These are phyloP conservation scores for Lagodon rhomboides DNA, from an alignment of 2,797 vertebrate genomes.

Conservation along the genomic window DNA sequence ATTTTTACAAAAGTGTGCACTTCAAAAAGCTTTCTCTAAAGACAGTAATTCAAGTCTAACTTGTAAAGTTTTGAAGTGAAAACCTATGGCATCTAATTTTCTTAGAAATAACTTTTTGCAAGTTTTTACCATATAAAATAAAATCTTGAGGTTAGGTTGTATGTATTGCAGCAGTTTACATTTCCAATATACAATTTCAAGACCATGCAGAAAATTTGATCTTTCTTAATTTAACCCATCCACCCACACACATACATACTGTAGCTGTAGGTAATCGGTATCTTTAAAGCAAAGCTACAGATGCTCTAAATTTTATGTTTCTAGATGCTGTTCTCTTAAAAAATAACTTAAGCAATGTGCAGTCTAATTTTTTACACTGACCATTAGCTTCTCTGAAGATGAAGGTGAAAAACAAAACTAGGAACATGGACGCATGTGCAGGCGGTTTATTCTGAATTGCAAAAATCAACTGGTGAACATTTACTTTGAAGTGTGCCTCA, in stretches of 20 bases:
- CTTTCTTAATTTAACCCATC: neutral
- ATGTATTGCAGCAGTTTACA: neutral
- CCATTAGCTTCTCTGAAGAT: neutral
- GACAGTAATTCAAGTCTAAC: neutral
- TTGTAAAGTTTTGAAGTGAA: constrained; percentile 3
- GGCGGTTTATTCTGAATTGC: too few species aligned
- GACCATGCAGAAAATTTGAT: neutral
- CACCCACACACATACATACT: neutral
- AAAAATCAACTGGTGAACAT: neutral
- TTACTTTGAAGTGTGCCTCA: neutral
- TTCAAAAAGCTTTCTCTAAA: constrained; percentile 4
- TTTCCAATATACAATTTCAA: neutral
- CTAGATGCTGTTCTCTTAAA: neutral
- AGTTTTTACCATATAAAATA: constrained; percentile 1
- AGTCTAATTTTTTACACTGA: neutral
- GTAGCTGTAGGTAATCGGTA: neutral
- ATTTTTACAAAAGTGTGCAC: neutral
- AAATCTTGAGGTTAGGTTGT: neutral
- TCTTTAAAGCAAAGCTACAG: neutral
- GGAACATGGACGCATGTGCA: neutral
- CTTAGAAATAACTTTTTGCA: neutral
- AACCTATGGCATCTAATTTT: neutral
- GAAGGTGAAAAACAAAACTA: too few species aligned
- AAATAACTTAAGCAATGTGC: neutral
- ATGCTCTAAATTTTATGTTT: neutral